Evolutionary conservation across 2,888 invertebrate genomes (phyloP).

Genomic region (Ganaspis brasiliensis): DNA sequence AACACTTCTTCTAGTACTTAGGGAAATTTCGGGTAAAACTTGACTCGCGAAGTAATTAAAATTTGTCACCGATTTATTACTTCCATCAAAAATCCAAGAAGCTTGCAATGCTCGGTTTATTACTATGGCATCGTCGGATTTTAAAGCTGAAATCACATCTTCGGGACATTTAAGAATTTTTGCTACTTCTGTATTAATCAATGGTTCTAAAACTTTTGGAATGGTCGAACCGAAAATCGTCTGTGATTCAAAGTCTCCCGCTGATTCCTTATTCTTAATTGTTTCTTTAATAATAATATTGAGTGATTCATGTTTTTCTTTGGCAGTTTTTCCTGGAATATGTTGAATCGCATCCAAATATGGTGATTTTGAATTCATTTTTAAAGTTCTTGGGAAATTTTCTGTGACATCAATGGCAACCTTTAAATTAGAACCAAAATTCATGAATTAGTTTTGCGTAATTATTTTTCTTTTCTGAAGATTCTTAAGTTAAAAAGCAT

Average conservation of each 20-base stretch:
- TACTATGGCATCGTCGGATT: slow-evolving; percentile 70
- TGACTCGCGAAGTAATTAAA: slow-evolving; percentile 66
- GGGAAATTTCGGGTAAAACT: slow-evolving; percentile 68
- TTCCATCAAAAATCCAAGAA: slow-evolving; percentile 71
- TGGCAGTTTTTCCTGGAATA: slow-evolving; percentile 68
- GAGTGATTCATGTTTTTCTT: slow-evolving; percentile 68
- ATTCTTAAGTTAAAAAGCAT: too few species aligned
- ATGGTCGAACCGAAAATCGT: slow-evolving; percentile 49
- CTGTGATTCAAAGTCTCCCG: slow-evolving; percentile 23
- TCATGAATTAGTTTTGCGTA: not conserved
- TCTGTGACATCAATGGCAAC: slow-evolving; percentile 16
- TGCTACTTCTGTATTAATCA: slow-evolving; percentile 67
- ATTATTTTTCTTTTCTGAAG: not conserved
- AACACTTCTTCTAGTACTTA: slow-evolving; percentile 67
- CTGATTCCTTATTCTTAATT: slow-evolving; percentile 35
- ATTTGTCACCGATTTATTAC: slow-evolving; percentile 61
- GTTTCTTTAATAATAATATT: slow-evolving; percentile 57
- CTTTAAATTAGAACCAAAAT: slow-evolving; percentile 33
- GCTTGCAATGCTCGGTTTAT: slow-evolving; percentile 70
- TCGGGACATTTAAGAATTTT: slow-evolving; percentile 61
- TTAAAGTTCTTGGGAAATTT: not conserved
- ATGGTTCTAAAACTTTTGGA: slow-evolving; percentile 62
- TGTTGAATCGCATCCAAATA: slow-evolving; percentile 70
- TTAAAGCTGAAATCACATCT: slow-evolving; percentile 68
- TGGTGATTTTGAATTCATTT: slow-evolving; percentile 4